phyloP scores from a whole-genome alignment of 2,113 vertebrate species.

The Lagenorhynchus albirostris region DNA sequence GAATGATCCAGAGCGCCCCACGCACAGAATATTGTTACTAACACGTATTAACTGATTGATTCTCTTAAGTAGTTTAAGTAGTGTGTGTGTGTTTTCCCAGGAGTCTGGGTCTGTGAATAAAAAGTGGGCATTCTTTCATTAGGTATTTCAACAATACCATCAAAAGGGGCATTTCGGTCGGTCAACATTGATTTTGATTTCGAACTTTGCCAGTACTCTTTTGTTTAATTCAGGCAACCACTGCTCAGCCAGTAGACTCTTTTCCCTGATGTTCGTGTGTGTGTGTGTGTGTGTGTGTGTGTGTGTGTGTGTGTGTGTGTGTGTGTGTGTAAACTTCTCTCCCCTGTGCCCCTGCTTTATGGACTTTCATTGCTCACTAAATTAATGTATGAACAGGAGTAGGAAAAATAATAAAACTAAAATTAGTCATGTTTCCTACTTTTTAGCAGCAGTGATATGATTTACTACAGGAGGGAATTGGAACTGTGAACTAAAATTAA shows the following conservation, averaged over 20 bases:
- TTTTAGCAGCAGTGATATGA: not conserved
- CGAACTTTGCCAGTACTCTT: not conserved
- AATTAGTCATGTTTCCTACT: slow-evolving; percentile 12
- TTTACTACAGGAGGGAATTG: slow-evolving; percentile 42
- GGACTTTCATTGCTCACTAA: slow-evolving; percentile 33
- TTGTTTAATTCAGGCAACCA: not conserved
- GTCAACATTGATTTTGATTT: not conserved
- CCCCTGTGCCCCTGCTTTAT: not conserved
- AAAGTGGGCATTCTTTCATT: not conserved
- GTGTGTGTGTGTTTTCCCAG: not conserved
- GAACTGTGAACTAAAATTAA: slow-evolving; percentile 46
- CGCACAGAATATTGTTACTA: not conserved
- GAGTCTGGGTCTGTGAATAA: not conserved
- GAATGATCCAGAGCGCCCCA: not conserved
- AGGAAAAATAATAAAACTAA: slow-evolving; percentile 46
- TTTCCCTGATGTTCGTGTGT: not conserved
- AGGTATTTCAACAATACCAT: not conserved
- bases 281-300: not conserved
- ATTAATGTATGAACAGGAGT: not conserved
- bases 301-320: not conserved
- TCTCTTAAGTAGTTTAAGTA: not conserved
- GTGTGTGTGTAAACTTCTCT: not conserved
- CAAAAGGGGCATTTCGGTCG: not conserved
- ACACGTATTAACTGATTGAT: not conserved
- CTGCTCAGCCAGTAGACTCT: not conserved